Evolutionary conservation across 2,113 vertebrate genomes (phyloP).

Genomic region (Cyanoramphus novaezelandiae): DNA sequence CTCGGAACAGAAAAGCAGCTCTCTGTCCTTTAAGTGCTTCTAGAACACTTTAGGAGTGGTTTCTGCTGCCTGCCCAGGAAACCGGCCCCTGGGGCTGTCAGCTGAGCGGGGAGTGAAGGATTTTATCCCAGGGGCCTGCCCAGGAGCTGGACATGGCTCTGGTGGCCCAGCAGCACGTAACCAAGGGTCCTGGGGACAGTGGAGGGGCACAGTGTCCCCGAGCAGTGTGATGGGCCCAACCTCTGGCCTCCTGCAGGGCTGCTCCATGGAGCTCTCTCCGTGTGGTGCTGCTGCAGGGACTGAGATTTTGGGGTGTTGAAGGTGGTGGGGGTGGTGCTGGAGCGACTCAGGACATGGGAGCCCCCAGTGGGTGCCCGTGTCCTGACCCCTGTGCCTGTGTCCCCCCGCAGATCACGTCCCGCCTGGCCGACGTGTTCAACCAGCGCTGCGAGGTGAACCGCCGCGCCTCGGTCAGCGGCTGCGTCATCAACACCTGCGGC

Average conservation of each 20-base stretch:
- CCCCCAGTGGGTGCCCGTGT: neutral
- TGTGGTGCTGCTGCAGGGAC: neutral
- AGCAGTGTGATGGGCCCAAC: rapidly evolving
- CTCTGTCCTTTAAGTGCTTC: neutral
- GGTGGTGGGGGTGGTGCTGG: neutral
- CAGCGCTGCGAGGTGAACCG: slow-evolving; percentile 95
- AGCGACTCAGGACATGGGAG: rapidly evolving
- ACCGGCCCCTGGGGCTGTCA: neutral
- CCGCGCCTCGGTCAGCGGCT: slow-evolving; percentile 91
- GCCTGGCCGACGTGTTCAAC: slow-evolving; percentile 93
- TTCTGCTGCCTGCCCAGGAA: neutral
- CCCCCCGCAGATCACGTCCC: slow-evolving; percentile 85
- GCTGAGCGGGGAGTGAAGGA: neutral
- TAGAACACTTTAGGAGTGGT: neutral
- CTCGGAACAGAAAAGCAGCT: rapidly evolving
- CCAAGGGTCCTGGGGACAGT: rapidly evolving
- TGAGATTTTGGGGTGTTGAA: rapidly evolving
- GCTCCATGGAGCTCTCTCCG: neutral
- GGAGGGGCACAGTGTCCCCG: rapidly evolving
- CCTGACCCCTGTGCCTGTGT: rapidly evolving
- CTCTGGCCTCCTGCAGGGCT: neutral
- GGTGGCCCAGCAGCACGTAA: rapidly evolving
- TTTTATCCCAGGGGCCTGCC: neutral
- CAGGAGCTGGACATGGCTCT: rapidly evolving
- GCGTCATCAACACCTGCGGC: slow-evolving; percentile 97